These are phyloP conservation scores for Aspidiotus destructor DNA, from an alignment of 2,888 invertebrate species.

Conservation along the genomic window DNA sequence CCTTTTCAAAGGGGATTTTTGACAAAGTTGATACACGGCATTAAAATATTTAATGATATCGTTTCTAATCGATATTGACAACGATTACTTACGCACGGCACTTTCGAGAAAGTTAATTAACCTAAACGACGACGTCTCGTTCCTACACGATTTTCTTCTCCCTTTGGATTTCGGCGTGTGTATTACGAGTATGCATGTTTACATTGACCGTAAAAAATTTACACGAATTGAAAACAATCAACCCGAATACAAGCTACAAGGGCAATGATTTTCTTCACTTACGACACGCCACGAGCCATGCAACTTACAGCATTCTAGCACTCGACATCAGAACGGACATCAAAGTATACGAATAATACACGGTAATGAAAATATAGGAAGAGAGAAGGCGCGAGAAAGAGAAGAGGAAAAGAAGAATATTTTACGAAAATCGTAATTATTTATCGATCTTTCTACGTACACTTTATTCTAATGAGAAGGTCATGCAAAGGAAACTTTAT, in stretches of 20 bases:
- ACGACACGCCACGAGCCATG: no score
- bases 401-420: not conserved
- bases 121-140: not conserved
- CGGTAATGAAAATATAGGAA: not conserved
- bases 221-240: slow-evolving; percentile 11
- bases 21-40: slow-evolving; percentile 3
- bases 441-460: not conserved
- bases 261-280: no score
- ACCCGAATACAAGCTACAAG: not conserved
- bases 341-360: no score
- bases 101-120: slow-evolving; percentile 7
- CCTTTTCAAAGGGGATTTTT: not conserved
- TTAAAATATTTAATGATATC: slow-evolving; percentile 12
- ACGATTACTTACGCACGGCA: slow-evolving; percentile 1
- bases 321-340: no score
- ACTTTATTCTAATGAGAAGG: no score
- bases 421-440: not conserved
- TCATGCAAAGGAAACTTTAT: no score
- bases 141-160: no score
- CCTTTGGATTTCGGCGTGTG: no score
- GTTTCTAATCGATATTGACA: slow-evolving; percentile 15
- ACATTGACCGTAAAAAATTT: slow-evolving; percentile 8
- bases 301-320: no score
- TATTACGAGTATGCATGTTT: not conserved
- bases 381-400: not conserved